Base-by-base conservation (phyloP, 2,888 invertebrate genomes). In the Eledona agricola region DNA sequence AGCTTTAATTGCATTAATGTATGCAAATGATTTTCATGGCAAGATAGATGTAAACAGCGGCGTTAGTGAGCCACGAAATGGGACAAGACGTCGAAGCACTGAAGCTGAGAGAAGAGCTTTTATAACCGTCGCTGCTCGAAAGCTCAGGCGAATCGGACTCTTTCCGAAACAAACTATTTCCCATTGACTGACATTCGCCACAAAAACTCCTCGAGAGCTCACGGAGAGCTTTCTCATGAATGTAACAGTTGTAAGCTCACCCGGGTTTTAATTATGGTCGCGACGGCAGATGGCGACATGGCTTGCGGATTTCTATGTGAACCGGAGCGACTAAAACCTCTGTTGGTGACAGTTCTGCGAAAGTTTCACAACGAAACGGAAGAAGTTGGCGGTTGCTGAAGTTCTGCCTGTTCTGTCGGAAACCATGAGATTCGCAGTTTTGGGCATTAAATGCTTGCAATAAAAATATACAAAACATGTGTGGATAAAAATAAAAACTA, bases 31-130 rank as follows among this genome's bases (percentile, higher is more conserved):
- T 70, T 71, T 70, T 69, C 69, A 68, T 70, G 69, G 65, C 65
- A 65, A 71, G 67, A 69, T 69, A 67, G 67, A 71, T 70, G 70
- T 70, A 72, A 70, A 71, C 71, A 70, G 65, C 61, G 57, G 60
- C 65, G 70, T 71, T 70, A 71, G 70, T 70, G 71, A 71, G 70
- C 71, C 72, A 68, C 69, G 71, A 71, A 72, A 71, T 72, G 67
- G 69, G 67, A 69, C 63, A 57, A 57, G 61, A 63, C 61, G 57
- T 59, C 42, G 60, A 56, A 56, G 45, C 50, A 35, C 32, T 49
- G 43, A 34, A 25, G 55, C 45, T 50, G 25, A 7, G 28, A 32
- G 38, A 29, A n/a, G 43, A 31, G 37, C 57, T 50, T 59, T 54
- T 57, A 58, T 58, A 58, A 51, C 51, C 51, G 23, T 52, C 45